Evolutionary conservation across 1,140 invertebrate species (phyloP).

Genomic region (Plectrocnemia conspersa): DNA sequence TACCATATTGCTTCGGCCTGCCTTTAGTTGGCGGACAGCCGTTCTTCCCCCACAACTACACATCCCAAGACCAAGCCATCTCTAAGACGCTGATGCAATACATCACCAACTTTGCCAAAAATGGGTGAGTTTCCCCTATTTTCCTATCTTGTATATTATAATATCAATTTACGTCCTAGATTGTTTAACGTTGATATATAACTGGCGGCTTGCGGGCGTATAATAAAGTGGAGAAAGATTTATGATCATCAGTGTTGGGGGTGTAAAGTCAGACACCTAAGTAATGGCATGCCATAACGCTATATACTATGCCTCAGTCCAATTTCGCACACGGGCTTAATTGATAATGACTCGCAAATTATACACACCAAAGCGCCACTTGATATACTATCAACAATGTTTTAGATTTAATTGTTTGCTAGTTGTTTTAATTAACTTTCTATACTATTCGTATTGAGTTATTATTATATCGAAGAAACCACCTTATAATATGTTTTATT

Average conservation of each 20-base stretch:
- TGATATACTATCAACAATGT: too few relatives aligned
- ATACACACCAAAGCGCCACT: too few relatives aligned
- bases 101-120: conserved; percentile 75
- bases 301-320: background rate
- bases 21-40: conserved; percentile 68
- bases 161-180: conserved; percentile 15
- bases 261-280: conserved; percentile 20
- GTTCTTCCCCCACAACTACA: conserved; percentile 66
- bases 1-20: conserved; percentile 89
- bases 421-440: too few relatives aligned
- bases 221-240: conserved; percentile 32
- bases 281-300: conserved; percentile 13
- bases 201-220: conserved; percentile 22
- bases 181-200: conserved; percentile 17
- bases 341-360: too few relatives aligned
- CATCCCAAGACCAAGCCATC: conserved; percentile 63
- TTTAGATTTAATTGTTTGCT: too few relatives aligned
- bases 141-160: background rate
- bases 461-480: too few relatives aligned
- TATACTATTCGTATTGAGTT: too few relatives aligned
- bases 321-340: background rate
- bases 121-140: conserved; percentile 76
- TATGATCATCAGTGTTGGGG: conserved; percentile 20
- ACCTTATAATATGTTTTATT: too few relatives aligned
- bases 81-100: conserved; percentile 74